phyloP scores from a whole-genome alignment of 2,113 vertebrate genomes.

The Tursiops truncatus region DNA sequence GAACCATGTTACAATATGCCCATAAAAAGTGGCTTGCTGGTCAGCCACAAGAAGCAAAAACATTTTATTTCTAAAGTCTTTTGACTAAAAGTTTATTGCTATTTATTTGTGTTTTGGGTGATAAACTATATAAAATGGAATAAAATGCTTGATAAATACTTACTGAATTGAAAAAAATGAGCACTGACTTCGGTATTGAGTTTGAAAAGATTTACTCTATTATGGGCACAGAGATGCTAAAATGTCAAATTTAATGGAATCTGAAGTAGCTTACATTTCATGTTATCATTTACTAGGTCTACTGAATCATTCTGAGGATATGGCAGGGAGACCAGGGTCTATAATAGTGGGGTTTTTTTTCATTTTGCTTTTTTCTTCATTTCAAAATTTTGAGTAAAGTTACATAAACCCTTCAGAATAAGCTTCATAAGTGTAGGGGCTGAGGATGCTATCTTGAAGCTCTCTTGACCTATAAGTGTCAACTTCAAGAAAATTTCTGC shows the following conservation, averaged over 20 bases:
- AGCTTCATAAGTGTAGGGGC: background rate
- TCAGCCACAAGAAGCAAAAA: background rate
- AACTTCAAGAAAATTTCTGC: conserved; percentile 79
- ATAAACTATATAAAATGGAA: conserved; percentile 25
- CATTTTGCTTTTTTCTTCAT: conserved; percentile 43
- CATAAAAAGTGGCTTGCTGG: background rate
- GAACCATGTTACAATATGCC: background rate
- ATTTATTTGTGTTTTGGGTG: background rate
- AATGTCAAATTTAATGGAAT: conserved; percentile 28
- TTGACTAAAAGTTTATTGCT: conserved; percentile 5
- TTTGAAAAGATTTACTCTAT: conserved; percentile 24
- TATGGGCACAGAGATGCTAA: background rate
- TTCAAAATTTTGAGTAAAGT: conserved; percentile 57
- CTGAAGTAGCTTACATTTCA: conserved; percentile 27
- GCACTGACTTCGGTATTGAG: background rate
- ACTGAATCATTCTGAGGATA: conserved; percentile 27
- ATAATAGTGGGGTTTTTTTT: background rate
- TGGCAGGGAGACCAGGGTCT: background rate
- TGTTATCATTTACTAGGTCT: conserved; percentile 11
- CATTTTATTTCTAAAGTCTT: conserved; percentile 48
- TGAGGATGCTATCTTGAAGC: background rate
- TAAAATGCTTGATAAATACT: conserved; percentile 50
- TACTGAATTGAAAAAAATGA: background rate
- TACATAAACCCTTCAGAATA: conserved; percentile 11
- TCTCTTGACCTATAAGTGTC: conserved; percentile 67